Evolutionary conservation across 2,797 vertebrate genomes (phyloP).

Genomic region (Phrynocephalus guinanensis): DNA sequence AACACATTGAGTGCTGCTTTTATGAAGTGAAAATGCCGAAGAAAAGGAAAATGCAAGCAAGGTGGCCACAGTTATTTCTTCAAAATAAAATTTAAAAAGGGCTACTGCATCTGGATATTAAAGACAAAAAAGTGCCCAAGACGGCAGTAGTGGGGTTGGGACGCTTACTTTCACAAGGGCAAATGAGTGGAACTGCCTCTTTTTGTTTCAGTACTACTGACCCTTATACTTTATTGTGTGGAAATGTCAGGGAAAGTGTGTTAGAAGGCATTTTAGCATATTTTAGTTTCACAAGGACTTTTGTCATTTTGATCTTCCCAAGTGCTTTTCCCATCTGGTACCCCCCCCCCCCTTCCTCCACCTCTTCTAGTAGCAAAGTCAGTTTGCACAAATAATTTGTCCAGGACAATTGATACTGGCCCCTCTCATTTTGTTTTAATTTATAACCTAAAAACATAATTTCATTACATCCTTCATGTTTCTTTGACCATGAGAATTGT

Average conservation of each 20-base stretch:
- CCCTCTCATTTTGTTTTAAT: not conserved
- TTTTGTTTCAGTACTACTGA: slow-evolving; percentile 91
- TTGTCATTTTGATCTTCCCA: slow-evolving; percentile 75
- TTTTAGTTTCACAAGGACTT: slow-evolving; percentile 72
- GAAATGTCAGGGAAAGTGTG: slow-evolving; percentile 89
- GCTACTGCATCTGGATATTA: slow-evolving; percentile 89
- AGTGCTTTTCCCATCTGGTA: slow-evolving; percentile 46
- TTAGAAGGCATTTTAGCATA: slow-evolving; percentile 78
- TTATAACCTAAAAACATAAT: slow-evolving; percentile 20
- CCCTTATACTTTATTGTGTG: slow-evolving; percentile 89
- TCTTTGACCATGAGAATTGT: not conserved
- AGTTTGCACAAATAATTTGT: slow-evolving; percentile 76
- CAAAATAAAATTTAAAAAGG: slow-evolving; percentile 76
- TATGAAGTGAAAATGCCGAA: slow-evolving; percentile 94
- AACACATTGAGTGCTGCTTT: slow-evolving; percentile 96
- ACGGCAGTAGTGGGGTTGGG: slow-evolving; percentile 86
- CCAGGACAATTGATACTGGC: slow-evolving; percentile 65
- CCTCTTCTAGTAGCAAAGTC: slow-evolving; percentile 74
- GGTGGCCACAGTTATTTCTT: slow-evolving; percentile 90
- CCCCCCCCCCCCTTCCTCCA: slow-evolving; percentile 6
- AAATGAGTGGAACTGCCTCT: slow-evolving; percentile 86
- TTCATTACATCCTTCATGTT: not conserved
- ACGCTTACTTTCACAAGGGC: slow-evolving; percentile 85
- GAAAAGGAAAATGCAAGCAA: slow-evolving; percentile 90
- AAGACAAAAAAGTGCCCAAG: slow-evolving; percentile 88